Conservation (phyloP, 2,797 vertebrate species). For the Crax fasciolata region DNA sequence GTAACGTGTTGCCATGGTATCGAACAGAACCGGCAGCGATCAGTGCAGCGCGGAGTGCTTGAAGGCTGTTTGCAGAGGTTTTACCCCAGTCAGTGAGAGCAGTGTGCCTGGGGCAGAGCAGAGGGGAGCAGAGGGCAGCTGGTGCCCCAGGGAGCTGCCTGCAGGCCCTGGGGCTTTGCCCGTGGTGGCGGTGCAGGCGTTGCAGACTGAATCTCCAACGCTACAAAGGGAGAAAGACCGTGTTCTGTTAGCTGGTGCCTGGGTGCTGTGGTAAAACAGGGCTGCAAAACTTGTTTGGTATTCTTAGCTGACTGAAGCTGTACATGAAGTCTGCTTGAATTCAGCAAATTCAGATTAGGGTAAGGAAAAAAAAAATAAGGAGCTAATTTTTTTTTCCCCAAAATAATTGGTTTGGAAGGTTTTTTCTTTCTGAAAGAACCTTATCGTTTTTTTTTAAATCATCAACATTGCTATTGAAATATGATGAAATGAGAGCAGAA, state of each 20-base stretch:
- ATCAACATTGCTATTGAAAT: not conserved
- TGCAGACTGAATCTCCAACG: not conserved
- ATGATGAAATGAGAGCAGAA: not conserved
- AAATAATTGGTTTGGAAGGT: not conserved
- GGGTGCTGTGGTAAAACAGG: not conserved
- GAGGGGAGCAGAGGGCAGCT: not conserved
- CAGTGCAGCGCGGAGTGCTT: not conserved
- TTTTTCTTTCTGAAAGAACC: not conserved
- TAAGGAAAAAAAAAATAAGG: not conserved
- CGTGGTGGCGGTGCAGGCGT: accelerated
- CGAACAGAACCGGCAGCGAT: accelerated
- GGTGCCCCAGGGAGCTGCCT: accelerated
- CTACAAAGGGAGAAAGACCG: not conserved
- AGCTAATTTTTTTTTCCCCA: not conserved
- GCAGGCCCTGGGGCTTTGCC: too few relatives aligned
- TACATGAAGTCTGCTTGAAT: not conserved
- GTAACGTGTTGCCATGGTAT: not conserved
- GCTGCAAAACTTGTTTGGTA: not conserved
- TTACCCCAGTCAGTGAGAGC: accelerated
- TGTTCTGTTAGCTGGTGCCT: not conserved
- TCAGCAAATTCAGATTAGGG: not conserved
- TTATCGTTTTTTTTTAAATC: not conserved
- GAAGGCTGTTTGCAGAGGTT: accelerated
- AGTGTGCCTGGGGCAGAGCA: not conserved
- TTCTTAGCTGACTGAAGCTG: not conserved